Conservation (phyloP, 2,797 vertebrate species). For the Pangasius mekongensis region DNA sequence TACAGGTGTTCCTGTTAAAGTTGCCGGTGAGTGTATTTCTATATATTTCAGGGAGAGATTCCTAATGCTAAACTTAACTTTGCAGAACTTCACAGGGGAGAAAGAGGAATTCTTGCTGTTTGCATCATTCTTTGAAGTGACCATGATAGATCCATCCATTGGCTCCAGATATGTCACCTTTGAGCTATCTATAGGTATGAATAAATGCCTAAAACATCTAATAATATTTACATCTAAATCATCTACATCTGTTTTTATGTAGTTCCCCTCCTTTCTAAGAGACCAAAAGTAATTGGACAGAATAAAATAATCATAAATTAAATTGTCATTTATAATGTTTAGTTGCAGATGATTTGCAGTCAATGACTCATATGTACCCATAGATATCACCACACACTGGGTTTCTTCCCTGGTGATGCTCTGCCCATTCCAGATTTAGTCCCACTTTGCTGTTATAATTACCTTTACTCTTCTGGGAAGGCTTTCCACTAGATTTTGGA, state of each 20-base stretch:
- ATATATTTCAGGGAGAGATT: background rate
- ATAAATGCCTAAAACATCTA: background rate
- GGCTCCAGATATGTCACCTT: slow-evolving; percentile 81
- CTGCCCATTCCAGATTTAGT: background rate
- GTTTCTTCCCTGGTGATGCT: background rate
- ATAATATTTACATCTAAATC: background rate
- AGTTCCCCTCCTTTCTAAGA: background rate
- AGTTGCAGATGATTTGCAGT: background rate
- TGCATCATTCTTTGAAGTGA: slow-evolving; percentile 88
- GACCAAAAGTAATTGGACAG: background rate
- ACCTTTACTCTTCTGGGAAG: background rate
- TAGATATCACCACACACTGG: background rate
- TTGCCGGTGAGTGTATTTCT: background rate
- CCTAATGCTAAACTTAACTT: slow-evolving; percentile 8
- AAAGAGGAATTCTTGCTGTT: slow-evolving; percentile 91
- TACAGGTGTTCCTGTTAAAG: background rate
- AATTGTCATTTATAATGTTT: background rate
- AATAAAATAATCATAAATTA: background rate
- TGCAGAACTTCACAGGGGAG: slow-evolving; percentile 80
- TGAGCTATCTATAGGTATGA: slow-evolving; percentile 89
- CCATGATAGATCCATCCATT: slow-evolving; percentile 87
- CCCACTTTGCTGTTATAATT: background rate
- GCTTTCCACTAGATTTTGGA: background rate
- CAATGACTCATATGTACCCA: background rate
- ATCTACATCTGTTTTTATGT: background rate